These are phyloP conservation scores for Oxytorus armatus DNA, from an alignment of 2,888 invertebrate species.

Conservation along the genomic window DNA sequence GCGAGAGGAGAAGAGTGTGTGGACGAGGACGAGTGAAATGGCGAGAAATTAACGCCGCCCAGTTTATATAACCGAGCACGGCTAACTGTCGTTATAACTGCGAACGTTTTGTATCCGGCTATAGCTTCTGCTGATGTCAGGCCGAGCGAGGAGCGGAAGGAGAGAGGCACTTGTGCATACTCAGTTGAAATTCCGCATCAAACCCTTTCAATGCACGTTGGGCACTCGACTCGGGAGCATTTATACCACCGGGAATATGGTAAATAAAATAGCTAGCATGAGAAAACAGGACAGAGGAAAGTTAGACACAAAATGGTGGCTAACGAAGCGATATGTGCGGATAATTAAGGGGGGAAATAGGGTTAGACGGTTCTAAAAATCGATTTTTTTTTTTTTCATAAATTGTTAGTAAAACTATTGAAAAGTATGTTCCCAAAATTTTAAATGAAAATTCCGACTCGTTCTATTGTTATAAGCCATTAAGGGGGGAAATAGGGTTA, in stretches of 20 bases:
- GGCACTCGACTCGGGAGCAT: neutral
- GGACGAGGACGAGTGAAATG: constrained; percentile 39
- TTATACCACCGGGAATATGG: neutral
- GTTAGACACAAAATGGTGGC: constrained; percentile 9
- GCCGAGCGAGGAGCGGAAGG: neutral
- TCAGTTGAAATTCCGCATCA: constrained; percentile 1
- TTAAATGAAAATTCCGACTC: no score
- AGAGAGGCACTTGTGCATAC: neutral
- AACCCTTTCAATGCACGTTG: constrained; percentile 10
- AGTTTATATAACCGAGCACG: constrained; percentile 39
- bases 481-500: no score
- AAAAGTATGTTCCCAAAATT: no score
- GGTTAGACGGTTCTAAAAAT: no score
- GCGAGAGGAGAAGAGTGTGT: constrained; percentile 33
- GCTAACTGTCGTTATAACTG: constrained; percentile 54
- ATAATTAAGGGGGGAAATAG: constrained; percentile 22
- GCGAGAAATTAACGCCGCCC: constrained; percentile 59
- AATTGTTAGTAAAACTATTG: no score
- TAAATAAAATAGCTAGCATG: constrained; percentile 16
- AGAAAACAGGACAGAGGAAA: neutral
- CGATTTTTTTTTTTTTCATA: no score
- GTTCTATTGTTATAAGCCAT: no score
- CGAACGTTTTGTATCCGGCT: neutral
- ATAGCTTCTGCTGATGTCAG: constrained; percentile 27
- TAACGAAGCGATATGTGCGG: neutral